Base-by-base conservation (phyloP, 2,888 invertebrate species). In the Drosophila rubida region DNA sequence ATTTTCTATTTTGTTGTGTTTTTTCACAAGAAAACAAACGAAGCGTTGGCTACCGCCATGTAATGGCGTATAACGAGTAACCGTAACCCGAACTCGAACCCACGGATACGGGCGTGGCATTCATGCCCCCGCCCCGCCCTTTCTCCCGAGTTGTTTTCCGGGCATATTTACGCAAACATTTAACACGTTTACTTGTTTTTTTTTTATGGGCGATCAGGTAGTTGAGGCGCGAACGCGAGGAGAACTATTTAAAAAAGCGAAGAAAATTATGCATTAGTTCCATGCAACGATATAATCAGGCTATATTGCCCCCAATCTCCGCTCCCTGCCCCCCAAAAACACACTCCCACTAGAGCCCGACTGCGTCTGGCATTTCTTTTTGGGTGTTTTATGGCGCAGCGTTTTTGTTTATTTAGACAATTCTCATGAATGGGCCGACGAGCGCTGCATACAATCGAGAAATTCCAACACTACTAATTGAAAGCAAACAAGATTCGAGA, bases 91-190 rank as follows among this genome's bases (percentile, higher is more conserved):
- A 69, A 61, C 59, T 54, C 5, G 57, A 66, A 42, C 51, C 32
- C 22, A 46, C 27, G 46, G 39, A 76, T 73, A 75, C 69, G 78
- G 87, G 87, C 59, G 75, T 68, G 75, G 63, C 51, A 25, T 37
- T 13, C 51, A 7, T 19, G 1, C 19, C 51, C 5, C 42, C 16
- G 19, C 32, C 16, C 42, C n/a, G 25, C 13, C 32, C 30, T 2
- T 9, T 19, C 22, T 50, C 37, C 25, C 8, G 64, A 58, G 35
- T 39, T 58, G 53, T 62, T 59, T 66, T 58, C 51, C 57, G 55
- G 25, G 64, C 57, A 67, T 89, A 83, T 90, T 89, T 89, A 80
- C 77, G 82, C 82, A 88, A 88, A 79, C 78, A 79, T 87, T 89
- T 89, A 88, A 88, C 89, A 86, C 80, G 81, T 89, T 75, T 58